A percentile compares a stretch with the other conserved stretches of the same genome.
These are phyloP conservation scores for Cantharis nigra DNA, from an alignment of 2,888 invertebrate species.

Conservation along the genomic window DNA sequence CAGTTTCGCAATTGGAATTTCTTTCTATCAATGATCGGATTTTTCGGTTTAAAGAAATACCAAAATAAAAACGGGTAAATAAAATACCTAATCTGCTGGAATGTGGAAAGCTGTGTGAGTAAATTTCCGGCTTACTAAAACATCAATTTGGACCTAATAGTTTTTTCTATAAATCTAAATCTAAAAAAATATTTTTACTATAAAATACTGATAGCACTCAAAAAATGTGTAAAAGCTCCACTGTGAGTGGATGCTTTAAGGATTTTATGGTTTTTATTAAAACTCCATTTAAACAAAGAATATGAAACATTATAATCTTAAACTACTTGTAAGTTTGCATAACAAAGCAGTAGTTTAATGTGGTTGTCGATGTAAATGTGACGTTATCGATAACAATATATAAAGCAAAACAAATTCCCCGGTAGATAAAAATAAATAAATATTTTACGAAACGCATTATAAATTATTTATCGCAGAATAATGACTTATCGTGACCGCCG, in stretches of 20 bases:
- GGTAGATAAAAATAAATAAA: not conserved
- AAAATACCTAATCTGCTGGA: not conserved
- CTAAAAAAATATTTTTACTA: not conserved
- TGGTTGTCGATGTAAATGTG: not conserved
- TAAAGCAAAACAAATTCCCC: not conserved
- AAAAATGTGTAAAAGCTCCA: not conserved
- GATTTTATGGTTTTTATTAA: not conserved
- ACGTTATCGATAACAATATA: not conserved
- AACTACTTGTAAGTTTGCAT: not conserved
- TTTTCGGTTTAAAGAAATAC: not conserved
- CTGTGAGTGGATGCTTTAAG: not conserved
- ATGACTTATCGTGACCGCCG: not conserved
- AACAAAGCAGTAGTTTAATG: not conserved
- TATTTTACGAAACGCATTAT: not conserved
- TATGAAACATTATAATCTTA: too few species aligned
- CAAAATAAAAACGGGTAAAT: not conserved
- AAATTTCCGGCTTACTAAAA: not conserved
- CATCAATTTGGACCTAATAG: not conserved
- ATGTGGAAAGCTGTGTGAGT: not conserved
- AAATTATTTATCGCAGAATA: not conserved
- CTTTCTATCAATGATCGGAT: not conserved
- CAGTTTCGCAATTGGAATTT: not conserved
- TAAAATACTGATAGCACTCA: not conserved
- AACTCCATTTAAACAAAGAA: not conserved
- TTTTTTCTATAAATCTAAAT: not conserved